Evolutionary conservation across 2,113 vertebrate species (phyloP).

Genomic region (Myrmophylax atrothorax): DNA sequence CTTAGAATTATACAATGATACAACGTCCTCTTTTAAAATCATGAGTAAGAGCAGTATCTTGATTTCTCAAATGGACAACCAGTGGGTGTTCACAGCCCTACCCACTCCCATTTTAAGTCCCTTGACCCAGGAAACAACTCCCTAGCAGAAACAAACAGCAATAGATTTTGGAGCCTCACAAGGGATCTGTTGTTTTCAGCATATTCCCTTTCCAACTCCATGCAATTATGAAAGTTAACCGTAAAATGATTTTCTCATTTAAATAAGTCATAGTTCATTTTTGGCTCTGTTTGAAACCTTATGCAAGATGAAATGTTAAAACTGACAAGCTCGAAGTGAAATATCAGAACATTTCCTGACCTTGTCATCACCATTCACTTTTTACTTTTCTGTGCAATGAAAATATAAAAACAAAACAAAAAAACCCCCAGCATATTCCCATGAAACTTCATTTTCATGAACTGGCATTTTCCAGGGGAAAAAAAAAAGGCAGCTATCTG

Average conservation of each 20-base stretch:
- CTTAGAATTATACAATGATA: neutral
- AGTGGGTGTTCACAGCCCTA: neutral
- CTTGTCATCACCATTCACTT: neutral
- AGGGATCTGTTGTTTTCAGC: neutral
- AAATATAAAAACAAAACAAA: neutral
- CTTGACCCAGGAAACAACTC: neutral
- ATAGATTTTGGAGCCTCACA: neutral
- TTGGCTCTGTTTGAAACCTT: neutral
- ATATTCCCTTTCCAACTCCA: neutral
- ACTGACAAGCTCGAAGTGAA: slow-evolving; percentile 9
- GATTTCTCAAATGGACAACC: neutral
- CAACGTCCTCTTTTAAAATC: neutral
- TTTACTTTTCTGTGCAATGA: neutral
- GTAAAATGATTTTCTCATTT: neutral
- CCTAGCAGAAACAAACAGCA: neutral
- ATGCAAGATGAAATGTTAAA: slow-evolving; percentile 1
- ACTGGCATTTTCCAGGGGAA: neutral
- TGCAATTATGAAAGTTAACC: neutral
- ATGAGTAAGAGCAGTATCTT: neutral
- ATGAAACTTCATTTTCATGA: slow-evolving; percentile 28
- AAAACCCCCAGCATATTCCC: neutral
- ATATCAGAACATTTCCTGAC: slow-evolving; percentile 7
- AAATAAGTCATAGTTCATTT: neutral
- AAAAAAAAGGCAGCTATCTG: neutral
- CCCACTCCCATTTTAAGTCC: neutral